These are phyloP conservation scores for Ceyx margarethae DNA, from an alignment of 2,113 vertebrate species.

Conservation along the genomic window DNA sequence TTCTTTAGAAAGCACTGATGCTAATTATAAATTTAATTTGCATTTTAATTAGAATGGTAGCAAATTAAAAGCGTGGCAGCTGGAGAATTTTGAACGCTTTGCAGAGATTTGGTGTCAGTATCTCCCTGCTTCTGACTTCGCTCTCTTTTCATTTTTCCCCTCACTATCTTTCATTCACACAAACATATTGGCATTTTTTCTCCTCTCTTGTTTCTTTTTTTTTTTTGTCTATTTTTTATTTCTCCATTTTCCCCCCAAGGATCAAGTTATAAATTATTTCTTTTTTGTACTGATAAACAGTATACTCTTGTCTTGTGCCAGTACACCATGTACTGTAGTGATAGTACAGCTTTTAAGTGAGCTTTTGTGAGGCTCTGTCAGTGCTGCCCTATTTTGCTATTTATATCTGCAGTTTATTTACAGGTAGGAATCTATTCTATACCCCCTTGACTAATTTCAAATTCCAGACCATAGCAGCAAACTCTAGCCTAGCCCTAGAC, in stretches of 20 bases:
- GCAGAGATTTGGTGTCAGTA: slow-evolving; percentile 87
- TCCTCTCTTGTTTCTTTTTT: slow-evolving; percentile 38
- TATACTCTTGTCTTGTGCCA: slow-evolving; percentile 59
- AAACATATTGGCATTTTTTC: slow-evolving; percentile 71
- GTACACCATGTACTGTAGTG: slow-evolving; percentile 20
- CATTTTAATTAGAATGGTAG: slow-evolving; percentile 99
- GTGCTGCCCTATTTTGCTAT: background rate
- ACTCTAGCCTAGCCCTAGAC: background rate
- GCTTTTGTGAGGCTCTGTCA: slow-evolving; percentile 37
- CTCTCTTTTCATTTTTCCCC: slow-evolving; percentile 72
- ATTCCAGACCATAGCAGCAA: background rate
- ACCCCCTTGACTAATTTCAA: slow-evolving; percentile 2
- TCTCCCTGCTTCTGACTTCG: slow-evolving; percentile 80
- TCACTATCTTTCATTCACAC: slow-evolving; percentile 80
- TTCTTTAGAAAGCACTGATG: slow-evolving; percentile 98
- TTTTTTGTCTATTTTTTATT: slow-evolving; percentile 38
- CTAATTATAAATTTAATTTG: slow-evolving; percentile 99
- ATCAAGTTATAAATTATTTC: slow-evolving; percentile 72
- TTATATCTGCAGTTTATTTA: slow-evolving; percentile 41
- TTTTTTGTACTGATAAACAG: slow-evolving; percentile 66
- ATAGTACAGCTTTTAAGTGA: slow-evolving; percentile 42
- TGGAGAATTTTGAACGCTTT: slow-evolving; percentile 99
- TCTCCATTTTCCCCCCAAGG: slow-evolving; percentile 42
- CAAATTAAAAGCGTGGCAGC: slow-evolving; percentile 99
- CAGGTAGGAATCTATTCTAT: slow-evolving; percentile 45